Percentiles rank a stretch among this genome's conserved stretches.
phyloP scores from a whole-genome alignment of 2,113 vertebrate species.

The Serilophus lunatus region DNA sequence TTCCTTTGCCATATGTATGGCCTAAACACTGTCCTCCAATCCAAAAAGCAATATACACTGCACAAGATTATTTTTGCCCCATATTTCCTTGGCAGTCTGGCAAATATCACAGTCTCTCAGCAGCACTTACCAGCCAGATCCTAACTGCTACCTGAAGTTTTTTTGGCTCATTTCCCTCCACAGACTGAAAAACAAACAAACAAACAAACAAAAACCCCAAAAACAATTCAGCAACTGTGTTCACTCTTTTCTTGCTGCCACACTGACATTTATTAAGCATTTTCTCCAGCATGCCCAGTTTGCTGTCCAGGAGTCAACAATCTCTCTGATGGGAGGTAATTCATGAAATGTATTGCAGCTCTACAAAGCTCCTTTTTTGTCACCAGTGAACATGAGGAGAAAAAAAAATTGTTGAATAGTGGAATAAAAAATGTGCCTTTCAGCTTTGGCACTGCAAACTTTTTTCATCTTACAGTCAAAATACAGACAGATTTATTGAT shows the following conservation, averaged over 20 bases:
- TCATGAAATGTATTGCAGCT: neutral
- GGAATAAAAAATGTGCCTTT: neutral
- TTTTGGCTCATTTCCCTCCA: neutral
- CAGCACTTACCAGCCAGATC: neutral
- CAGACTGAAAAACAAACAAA: neutral
- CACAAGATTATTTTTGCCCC: neutral
- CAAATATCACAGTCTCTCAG: neutral
- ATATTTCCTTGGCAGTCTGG: neutral
- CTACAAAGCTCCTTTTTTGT: neutral
- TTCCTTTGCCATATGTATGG: neutral
- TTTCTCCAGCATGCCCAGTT: neutral
- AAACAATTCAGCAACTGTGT: neutral
- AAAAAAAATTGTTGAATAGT: neutral
- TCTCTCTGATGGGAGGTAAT: neutral
- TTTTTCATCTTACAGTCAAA: constrained; percentile 13
- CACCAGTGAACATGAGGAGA: neutral
- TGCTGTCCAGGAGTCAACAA: neutral
- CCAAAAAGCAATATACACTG: neutral
- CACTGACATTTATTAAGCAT: neutral
- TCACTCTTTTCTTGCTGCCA: neutral
- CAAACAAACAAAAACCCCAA: too few species aligned
- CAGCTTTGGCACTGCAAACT: neutral
- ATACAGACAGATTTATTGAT: constrained; percentile 41
- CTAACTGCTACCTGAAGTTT: neutral
- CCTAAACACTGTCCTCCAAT: neutral